These are phyloP conservation scores for Macrotus californicus DNA, from an alignment of 2,113 vertebrate genomes.

Conservation along the genomic window DNA sequence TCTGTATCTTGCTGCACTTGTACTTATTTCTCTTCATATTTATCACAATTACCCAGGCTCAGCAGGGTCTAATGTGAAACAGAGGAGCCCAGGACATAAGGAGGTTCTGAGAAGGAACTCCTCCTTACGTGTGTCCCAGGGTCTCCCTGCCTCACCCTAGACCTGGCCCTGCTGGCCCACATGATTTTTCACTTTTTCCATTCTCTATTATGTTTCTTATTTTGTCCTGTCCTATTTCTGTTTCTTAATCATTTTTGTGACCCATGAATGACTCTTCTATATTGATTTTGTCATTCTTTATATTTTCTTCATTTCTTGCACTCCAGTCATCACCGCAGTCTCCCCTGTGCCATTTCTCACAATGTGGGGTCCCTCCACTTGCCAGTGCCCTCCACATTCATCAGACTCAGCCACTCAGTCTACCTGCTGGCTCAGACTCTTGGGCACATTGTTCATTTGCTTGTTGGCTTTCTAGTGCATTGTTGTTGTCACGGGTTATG, in stretches of 20 bases:
- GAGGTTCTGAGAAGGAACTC: background rate
- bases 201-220: background rate
- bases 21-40: background rate
- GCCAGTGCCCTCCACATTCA: background rate
- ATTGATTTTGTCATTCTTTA: background rate
- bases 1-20: background rate
- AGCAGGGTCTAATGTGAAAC: background rate
- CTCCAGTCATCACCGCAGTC: background rate
- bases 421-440: background rate
- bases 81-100: background rate
- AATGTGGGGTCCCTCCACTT: background rate
- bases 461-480: background rate
- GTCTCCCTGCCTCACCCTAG: background rate
- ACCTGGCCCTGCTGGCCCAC: background rate
- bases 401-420: background rate
- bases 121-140: background rate
- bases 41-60: background rate
- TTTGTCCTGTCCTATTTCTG: background rate
- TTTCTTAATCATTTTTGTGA: background rate
- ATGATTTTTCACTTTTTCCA: no score
- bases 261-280: background rate
- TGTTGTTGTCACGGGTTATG: background rate
- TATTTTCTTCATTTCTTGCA: background rate
- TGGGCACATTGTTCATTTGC: fast-evolving
- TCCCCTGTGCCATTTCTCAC: background rate